Conservation (phyloP, 1,140 invertebrate species). For the Bombus superbus region DNA sequence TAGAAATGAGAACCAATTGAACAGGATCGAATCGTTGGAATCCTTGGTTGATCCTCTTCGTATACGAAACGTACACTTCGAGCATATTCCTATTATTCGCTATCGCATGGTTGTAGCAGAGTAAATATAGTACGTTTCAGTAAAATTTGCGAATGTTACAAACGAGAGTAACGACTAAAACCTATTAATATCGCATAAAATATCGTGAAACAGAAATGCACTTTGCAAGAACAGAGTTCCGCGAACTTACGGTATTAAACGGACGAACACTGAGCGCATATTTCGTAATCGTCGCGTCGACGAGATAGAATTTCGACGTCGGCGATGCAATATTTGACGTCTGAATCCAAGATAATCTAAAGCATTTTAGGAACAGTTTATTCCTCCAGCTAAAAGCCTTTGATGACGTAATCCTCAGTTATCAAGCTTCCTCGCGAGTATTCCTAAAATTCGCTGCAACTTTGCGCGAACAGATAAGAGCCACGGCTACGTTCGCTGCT, state of each 20-base stretch:
- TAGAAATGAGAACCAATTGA: too few species aligned
- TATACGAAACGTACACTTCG: background rate
- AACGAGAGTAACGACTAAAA: background rate
- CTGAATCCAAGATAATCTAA: conserved; percentile 20
- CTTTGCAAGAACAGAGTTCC: background rate
- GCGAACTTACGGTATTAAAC: background rate
- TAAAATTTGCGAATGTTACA: too few species aligned
- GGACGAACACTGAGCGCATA: background rate
- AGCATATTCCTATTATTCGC: too few species aligned
- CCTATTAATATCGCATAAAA: background rate
- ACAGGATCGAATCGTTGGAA: background rate
- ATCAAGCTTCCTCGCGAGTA: conserved; percentile 21
- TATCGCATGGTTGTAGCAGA: too few species aligned
- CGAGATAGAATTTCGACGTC: background rate
- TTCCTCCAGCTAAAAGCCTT: conserved; percentile 30
- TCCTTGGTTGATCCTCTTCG: background rate
- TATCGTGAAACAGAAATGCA: background rate
- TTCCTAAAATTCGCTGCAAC: conserved; percentile 11
- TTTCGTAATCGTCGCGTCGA: background rate
- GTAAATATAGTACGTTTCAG: too few species aligned
- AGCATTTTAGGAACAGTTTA: conserved; percentile 34
- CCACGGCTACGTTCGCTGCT: too few species aligned
- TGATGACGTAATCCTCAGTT: conserved; percentile 24
- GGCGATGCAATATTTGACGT: conserved; percentile 22
- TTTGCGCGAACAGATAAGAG: background rate